A percentile compares a stretch with the other conserved stretches of the same genome.
These are phyloP conservation scores for Latrodectus hesperus DNA, from an alignment of 2,888 invertebrate species.

Conservation along the genomic window DNA sequence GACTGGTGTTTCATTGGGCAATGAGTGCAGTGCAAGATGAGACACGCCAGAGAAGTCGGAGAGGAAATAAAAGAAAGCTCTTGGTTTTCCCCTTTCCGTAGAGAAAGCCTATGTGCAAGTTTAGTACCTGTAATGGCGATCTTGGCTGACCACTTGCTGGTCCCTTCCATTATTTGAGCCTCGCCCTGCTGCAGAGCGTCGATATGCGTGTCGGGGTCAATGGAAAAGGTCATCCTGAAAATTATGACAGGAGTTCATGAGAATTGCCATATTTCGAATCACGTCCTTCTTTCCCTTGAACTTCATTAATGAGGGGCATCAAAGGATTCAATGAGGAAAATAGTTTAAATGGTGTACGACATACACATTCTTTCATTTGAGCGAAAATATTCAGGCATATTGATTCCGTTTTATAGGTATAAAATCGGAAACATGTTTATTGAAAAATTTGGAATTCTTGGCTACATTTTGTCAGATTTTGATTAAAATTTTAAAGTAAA, in stretches of 20 bases:
- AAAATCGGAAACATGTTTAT: too few species aligned
- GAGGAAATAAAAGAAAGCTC: slow-evolving; percentile 6
- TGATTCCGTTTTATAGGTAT: too few species aligned
- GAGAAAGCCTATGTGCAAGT: slow-evolving; percentile 2
- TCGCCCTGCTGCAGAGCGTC: slow-evolving; percentile 98
- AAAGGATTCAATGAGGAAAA: too few species aligned
- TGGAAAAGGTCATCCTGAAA: slow-evolving; percentile 95
- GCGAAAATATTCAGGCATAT: too few species aligned
- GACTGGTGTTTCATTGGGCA: too few species aligned
- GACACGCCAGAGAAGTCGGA: not conserved
- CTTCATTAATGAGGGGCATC: too few species aligned
- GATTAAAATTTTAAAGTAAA: too few species aligned
- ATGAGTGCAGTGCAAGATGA: not conserved
- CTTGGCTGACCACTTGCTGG: slow-evolving; percentile 99
- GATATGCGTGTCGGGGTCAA: slow-evolving; percentile 97
- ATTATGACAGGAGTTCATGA: slow-evolving; percentile 47
- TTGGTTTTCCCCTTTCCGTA: not conserved
- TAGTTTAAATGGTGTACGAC: too few species aligned
- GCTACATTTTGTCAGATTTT: too few species aligned
- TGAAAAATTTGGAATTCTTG: too few species aligned
- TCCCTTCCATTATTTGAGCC: slow-evolving; percentile 98
- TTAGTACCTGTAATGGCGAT: slow-evolving; percentile 96
- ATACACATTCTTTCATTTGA: too few species aligned
- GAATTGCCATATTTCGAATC: slow-evolving; percentile 32
- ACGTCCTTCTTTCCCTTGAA: not conserved